phyloP scores from a whole-genome alignment of 2,888 invertebrate genomes.

The Helicoverpa assulta region DNA sequence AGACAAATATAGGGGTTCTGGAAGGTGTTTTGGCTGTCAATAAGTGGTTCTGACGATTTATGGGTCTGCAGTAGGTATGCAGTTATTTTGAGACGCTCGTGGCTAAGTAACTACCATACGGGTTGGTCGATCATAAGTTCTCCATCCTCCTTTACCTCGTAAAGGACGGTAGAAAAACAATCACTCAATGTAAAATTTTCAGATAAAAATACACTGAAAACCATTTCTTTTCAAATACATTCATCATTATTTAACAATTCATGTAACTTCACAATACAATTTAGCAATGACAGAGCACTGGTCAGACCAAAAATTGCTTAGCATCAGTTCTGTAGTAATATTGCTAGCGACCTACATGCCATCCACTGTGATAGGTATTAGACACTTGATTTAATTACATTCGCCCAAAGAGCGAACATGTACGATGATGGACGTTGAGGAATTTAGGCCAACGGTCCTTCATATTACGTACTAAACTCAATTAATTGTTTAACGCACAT shows the following conservation, averaged over 20 bases:
- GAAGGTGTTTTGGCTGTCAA: constrained; percentile 34
- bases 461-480: constrained; percentile 25
- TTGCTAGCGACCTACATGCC: not conserved
- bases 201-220: too few relatives aligned
- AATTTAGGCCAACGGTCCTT: constrained; percentile 35
- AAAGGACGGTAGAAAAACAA: too few relatives aligned
- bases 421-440: constrained; percentile 39
- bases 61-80: not conserved
- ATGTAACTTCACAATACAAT: too few relatives aligned
- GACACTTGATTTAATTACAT: constrained; percentile 50
- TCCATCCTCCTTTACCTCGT: too few relatives aligned
- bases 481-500: constrained; percentile 31
- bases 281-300: not conserved
- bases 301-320: not conserved
- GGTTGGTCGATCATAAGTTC: too few relatives aligned
- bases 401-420: constrained; percentile 23
- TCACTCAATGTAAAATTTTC: too few relatives aligned
- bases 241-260: not conserved
- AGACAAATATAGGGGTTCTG: constrained; percentile 37
- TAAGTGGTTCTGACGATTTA: constrained; percentile 9
- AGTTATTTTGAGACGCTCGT: too few relatives aligned
- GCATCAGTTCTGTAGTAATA: not conserved
- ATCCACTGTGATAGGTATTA: constrained; percentile 13
- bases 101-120: too few relatives aligned
- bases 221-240: too few relatives aligned